Base-by-base conservation (phyloP, 2,797 vertebrate species). In the Lutjanus argentimaculatus region DNA sequence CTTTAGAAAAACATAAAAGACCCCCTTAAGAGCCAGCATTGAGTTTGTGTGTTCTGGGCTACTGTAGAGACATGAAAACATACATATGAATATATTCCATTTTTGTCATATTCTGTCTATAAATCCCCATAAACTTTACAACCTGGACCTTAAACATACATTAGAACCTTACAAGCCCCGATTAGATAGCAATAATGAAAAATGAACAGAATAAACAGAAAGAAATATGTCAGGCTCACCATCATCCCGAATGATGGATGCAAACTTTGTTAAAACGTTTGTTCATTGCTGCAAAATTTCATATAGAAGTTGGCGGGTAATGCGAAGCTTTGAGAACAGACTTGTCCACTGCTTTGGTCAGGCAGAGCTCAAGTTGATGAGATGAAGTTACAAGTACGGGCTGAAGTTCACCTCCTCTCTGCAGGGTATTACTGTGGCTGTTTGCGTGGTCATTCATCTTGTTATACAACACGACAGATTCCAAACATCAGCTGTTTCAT, bases 391-490 rank as follows among this genome's bases (percentile, higher is more conserved):
- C 51, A 49, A 16, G 16, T n/a, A 68, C n/a, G 52, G n/a, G 82
- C 51, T 61, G 62, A 53, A 42, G 67, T 43, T 61, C 43, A 11
- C 30, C 36, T 58, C 12, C 15, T 72, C 14, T 57, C 72, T 64
- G 51, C 62, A 1, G 51, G 42, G 65, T 30, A n/a, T 42, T 1
- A 21, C 10, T 36, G 30, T 10, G 11, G 11, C 46, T 65, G 79
- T 74, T 68, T 55, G 72, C 67, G 72, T 69, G 55, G 30, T 22
- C 7, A n/a, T 43, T 76, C 36, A 42, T 45, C 40, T 62, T 0
- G 78, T 90, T 77, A 85, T 22, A 36, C 72, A 89, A 86, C 76
- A 68, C n/a, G 3, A 51, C 80, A 72, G 10, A 77, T 72, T 83
- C 65, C 76, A 30, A 22, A 77, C 64, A 49, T 84, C 57, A 68